Conservation (phyloP, 2,113 vertebrate species). For the Callithrix jacchus region DNA sequence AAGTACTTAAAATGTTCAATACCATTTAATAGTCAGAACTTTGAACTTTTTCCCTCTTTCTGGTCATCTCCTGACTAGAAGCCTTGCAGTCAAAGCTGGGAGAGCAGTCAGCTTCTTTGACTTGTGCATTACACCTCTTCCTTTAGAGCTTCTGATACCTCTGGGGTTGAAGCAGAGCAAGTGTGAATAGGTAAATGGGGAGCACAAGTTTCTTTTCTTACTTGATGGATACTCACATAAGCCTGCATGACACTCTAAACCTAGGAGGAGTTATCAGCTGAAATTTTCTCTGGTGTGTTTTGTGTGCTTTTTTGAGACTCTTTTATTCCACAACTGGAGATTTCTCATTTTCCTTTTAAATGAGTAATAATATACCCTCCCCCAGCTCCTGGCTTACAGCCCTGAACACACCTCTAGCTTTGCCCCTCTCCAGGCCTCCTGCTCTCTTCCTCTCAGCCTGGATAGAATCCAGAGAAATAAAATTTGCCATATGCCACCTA, state of each 20-base stretch:
- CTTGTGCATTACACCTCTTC: neutral
- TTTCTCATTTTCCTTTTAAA: neutral
- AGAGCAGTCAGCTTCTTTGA: neutral
- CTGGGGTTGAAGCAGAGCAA: neutral
- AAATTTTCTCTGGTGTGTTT: neutral
- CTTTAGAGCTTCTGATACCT: neutral
- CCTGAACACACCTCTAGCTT: neutral
- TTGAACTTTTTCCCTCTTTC: neutral
- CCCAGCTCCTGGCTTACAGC: neutral
- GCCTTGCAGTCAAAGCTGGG: neutral
- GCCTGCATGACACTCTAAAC: neutral
- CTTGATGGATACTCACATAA: neutral
- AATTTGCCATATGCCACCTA: neutral
- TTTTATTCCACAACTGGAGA: neutral
- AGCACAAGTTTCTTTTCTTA: neutral
- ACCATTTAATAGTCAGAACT: neutral
- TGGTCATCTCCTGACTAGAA: neutral
- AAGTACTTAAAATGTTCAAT: neutral
- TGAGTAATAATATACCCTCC: neutral
- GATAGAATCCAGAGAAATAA: neutral
- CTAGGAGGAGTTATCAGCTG: neutral
- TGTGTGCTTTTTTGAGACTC: neutral
- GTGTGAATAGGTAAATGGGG: neutral
- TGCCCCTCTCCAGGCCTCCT: neutral
- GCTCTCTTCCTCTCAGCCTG: neutral